Base-by-base conservation (phyloP, 2,888 invertebrate genomes). In the Sminthurides aquaticus region DNA sequence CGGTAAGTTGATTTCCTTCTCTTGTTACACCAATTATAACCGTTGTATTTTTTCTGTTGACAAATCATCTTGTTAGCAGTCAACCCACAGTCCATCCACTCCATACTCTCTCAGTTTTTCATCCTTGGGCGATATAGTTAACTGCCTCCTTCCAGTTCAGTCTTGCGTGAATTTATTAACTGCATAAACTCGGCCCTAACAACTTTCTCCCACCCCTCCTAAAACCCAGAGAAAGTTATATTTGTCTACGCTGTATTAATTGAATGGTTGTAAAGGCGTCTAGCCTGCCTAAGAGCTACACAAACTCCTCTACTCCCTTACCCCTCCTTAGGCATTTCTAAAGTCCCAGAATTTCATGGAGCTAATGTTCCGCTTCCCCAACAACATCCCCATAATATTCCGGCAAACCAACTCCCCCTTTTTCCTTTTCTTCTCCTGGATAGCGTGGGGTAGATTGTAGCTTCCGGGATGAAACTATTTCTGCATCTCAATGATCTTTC, bases 1-100 rank as follows among this genome's bases (percentile, higher is more conserved):
- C 54, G 92, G 93, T 92, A 78, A 86, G 88, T 65, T 18, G 8
- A 27, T 27, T 34, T 28, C n/a, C 8, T 56, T 26, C 25, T 26
- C 24, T 24, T 56, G 28, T 49, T 18, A 15, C 52, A 5, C 52
- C 20, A 5, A 15, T 15, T 11, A 15, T 34, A 11, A 34, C 43
- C n/a, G n/a, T n/a, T n/a, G n/a, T n/a, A n/a, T n/a, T n/a, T 52
- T 52, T 20, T 20, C 15, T 34, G 8, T 34, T 34, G 43, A 34
- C 43, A 34, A 34, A 34, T 34, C 5, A 34, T 34, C 43, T 34
- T 34, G 15, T 34, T 15, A 34, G 43, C 8, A 34, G 43, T 11
- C 8, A 34, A 11, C 8, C 8, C 15, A 34, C 15, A 34, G 15
- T 5, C 15, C 15, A 11, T 34, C 8, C 15, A 11, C 15, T 34